phyloP scores from a whole-genome alignment of 2,797 vertebrate species.

The Adrianichthys oophorus region DNA sequence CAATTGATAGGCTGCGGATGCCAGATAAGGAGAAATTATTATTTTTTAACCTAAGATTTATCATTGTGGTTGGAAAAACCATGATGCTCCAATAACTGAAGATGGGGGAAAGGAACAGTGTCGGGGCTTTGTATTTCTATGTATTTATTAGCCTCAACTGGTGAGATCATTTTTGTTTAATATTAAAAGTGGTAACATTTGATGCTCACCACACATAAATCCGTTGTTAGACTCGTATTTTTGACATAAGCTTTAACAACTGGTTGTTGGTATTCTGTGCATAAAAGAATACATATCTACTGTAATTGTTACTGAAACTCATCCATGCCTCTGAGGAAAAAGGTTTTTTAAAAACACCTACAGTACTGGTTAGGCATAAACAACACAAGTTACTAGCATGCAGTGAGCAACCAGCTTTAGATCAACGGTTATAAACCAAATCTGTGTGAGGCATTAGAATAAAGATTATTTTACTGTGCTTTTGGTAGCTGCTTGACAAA shows the following conservation, averaged over 20 bases:
- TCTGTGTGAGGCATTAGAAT: background rate
- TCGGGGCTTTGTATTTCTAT: conserved; percentile 63
- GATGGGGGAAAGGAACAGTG: conserved; percentile 58
- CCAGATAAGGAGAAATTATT: conserved; percentile 31
- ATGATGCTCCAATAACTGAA: conserved; percentile 29
- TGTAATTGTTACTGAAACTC: too few relatives aligned
- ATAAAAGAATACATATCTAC: too few relatives aligned
- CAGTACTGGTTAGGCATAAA: too few relatives aligned
- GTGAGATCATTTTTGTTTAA: too few relatives aligned
- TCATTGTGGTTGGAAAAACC: conserved; percentile 41
- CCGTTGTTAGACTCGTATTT: too few relatives aligned
- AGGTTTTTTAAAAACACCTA: too few relatives aligned
- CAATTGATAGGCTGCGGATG: conserved; percentile 37
- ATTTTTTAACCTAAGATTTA: conserved; percentile 49
- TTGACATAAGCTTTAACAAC: too few relatives aligned
- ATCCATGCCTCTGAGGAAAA: too few relatives aligned
- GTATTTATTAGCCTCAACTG: conserved; percentile 24
- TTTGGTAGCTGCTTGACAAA: conserved; percentile 24
- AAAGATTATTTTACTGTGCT: conserved; percentile 1
- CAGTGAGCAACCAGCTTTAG: background rate
- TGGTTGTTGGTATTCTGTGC: too few relatives aligned
- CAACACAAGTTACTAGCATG: too few relatives aligned
- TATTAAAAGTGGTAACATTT: too few relatives aligned
- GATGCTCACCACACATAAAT: too few relatives aligned
- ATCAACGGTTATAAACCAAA: background rate